A percentile compares a stretch with the other conserved stretches of the same genome.
These are phyloP conservation scores for Myocastor coypus DNA, from an alignment of 2,113 vertebrate genomes.

Conservation along the genomic window DNA sequence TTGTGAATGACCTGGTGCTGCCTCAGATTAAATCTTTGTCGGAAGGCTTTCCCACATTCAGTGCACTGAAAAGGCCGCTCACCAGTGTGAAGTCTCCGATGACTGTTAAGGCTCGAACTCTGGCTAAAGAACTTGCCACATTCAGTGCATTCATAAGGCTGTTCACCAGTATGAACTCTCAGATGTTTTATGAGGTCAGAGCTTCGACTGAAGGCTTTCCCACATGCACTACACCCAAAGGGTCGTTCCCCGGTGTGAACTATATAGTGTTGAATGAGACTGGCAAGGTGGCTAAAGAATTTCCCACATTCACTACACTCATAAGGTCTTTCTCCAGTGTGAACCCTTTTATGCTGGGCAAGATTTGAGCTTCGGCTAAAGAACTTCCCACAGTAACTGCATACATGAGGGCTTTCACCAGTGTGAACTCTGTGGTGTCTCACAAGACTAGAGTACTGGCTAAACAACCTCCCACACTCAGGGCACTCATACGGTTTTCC, in stretches of 20 bases:
- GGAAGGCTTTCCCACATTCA: neutral
- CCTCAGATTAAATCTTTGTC: neutral
- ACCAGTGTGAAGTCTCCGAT: neutral
- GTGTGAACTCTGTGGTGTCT: neutral
- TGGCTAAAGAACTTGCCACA: neutral
- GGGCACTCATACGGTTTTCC: neutral
- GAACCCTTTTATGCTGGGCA: neutral
- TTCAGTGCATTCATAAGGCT: neutral
- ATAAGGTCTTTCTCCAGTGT: neutral
- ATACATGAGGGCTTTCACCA: neutral
- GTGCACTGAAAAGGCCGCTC: neutral
- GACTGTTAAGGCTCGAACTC: neutral
- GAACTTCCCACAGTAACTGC: neutral
- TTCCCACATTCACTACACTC: neutral
- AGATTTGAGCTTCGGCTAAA: neutral
- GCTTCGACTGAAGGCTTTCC: neutral
- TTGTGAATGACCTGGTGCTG: neutral
- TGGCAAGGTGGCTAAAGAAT: neutral
- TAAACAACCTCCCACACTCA: neutral
- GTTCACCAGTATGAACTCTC: neutral
- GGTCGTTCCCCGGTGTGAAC: neutral
- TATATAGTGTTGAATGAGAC: neutral
- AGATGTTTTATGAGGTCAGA: neutral
- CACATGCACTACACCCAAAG: neutral
- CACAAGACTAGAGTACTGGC: neutral